Evolutionary conservation across 2,113 vertebrate genomes (phyloP).

Genomic region (Ardeotis arabs): DNA sequence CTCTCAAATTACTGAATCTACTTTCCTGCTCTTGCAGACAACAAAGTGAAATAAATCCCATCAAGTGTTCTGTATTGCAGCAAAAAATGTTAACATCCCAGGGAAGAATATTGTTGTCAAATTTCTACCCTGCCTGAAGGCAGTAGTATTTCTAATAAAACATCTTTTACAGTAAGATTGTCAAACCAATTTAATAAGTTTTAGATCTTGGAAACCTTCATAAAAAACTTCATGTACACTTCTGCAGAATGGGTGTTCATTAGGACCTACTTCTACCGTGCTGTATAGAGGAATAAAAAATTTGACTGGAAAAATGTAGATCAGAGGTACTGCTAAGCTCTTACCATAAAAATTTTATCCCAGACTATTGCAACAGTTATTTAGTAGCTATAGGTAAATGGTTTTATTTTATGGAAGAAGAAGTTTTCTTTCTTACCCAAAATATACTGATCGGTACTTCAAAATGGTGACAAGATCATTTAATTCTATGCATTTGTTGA

Average conservation of each 20-base stretch:
- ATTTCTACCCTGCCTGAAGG: not conserved
- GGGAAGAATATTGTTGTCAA: not conserved
- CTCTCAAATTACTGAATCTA: not conserved
- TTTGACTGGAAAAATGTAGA: not conserved
- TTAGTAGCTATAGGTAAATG: not conserved
- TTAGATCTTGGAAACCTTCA: not conserved
- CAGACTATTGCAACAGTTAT: not conserved
- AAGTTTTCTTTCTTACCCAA: not conserved
- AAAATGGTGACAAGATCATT: not conserved
- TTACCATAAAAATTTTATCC: not conserved
- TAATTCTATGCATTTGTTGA: not conserved
- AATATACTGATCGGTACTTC: not conserved
- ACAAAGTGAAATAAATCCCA: not conserved
- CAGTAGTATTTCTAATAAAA: not conserved
- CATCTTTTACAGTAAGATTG: not conserved
- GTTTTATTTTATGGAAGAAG: not conserved
- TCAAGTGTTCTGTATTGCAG: not conserved
- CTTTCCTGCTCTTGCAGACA: not conserved
- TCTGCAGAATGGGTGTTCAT: not conserved
- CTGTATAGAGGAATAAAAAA: not conserved
- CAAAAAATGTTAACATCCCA: not conserved
- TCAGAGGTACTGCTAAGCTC: not conserved
- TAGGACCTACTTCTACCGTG: not conserved
- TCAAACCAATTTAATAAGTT: not conserved
- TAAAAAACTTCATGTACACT: not conserved